Evolutionary conservation across 2,888 invertebrate genomes (phyloP), one percentile per base, ranked within the genome.

Genomic region (Sabatieria punctata): DNA sequence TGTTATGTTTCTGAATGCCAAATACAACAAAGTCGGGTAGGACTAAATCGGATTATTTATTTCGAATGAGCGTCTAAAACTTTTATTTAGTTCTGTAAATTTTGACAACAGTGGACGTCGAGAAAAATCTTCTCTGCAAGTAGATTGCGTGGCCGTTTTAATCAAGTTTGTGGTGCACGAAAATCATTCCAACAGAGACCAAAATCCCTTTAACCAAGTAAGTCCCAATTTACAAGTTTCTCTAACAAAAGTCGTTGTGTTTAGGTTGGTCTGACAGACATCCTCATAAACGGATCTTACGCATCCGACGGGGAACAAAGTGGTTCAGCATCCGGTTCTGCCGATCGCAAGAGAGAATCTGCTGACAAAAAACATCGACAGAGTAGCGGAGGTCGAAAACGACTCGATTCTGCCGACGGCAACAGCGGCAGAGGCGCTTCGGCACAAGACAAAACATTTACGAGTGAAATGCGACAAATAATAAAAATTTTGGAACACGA

Each of bases 401-500:
- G n/a, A n/a, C n/a, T n/a, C n/a, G n/a, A n/a, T n/a, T n/a, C n/a
- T n/a, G n/a, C n/a, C n/a, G n/a, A n/a, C n/a, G n/a, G n/a, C n/a
- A n/a, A n/a, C n/a, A n/a, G n/a, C n/a, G n/a, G n/a, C n/a, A n/a
- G n/a, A n/a, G n/a, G n/a, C n/a, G n/a, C n/a, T n/a, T n/a, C n/a
- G n/a, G n/a, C 15, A 19, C 2, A 21, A 4, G 39, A 39, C 13
- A 19, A 39, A 11, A 41, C n/a, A 18, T 41, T 25, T 22, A 13
- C n/a, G 11, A n/a, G 8, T 8, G 41, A 41, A 21, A 24, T 41
- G 41, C 4, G n/a, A 0, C 79, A 80, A 56, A 76, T 88, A 48
- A 81, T 89, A 40, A 72, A 85, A 48, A 79, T 77, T 60, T 75
- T 91, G 73, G 89, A 91, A 65, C 73, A 76, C 43, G 85, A 82